phyloP scores from a whole-genome alignment of 2,888 invertebrate species.

The Nebria salina region DNA sequence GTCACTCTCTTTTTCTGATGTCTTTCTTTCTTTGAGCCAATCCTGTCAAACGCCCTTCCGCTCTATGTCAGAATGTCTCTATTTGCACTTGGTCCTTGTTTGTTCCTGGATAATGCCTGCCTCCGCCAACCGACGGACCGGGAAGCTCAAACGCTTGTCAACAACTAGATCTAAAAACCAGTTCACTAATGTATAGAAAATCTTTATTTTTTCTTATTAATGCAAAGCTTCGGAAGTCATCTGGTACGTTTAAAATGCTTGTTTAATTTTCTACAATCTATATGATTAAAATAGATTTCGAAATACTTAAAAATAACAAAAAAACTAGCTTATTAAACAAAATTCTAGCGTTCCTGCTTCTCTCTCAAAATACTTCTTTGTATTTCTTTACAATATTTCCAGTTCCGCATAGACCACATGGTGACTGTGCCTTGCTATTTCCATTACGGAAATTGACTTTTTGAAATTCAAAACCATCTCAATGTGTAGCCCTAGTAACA shows the following conservation, averaged over 20 bases:
- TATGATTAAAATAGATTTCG: too few relatives aligned
- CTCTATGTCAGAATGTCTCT: slow-evolving; percentile 23
- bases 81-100: slow-evolving; percentile 32
- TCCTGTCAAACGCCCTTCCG: slow-evolving; percentile 27
- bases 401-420: background rate
- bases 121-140: slow-evolving; percentile 11
- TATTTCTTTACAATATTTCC: background rate
- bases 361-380: background rate
- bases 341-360: too few relatives aligned
- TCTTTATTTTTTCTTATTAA: background rate
- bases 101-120: slow-evolving; percentile 33
- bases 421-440: slow-evolving; percentile 20
- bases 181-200: slow-evolving; percentile 6
- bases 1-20: background rate
- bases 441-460: slow-evolving; percentile 53
- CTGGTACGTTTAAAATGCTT: background rate
- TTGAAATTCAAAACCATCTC: slow-evolving; percentile 54
- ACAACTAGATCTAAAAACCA: slow-evolving; percentile 24
- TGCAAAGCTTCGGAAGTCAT: background rate
- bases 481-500: slow-evolving; percentile 3
- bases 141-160: slow-evolving; percentile 11
- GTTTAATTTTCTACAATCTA: too few relatives aligned
- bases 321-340: too few relatives aligned
- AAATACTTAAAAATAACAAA: too few relatives aligned
- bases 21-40: slow-evolving; percentile 21